Evolutionary conservation across 2,113 vertebrate species (phyloP).

Genomic region (Scomber scombrus): DNA sequence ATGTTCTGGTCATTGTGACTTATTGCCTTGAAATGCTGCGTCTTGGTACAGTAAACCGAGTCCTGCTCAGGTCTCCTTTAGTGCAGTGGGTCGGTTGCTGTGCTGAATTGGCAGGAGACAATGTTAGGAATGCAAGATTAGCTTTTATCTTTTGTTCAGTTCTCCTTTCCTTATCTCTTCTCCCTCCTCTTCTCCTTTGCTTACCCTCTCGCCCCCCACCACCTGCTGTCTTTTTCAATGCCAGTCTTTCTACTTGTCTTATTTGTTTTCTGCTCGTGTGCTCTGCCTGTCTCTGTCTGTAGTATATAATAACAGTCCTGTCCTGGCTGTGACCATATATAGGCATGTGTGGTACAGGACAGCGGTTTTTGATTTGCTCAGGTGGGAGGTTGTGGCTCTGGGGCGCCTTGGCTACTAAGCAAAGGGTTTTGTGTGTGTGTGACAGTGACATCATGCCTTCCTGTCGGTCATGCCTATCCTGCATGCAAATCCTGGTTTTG

Average conservation of each 20-base stretch:
- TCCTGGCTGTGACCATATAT: conserved; percentile 77
- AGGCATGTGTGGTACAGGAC: conserved; percentile 64
- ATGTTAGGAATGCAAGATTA: conserved; percentile 79
- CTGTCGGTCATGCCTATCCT: conserved; percentile 35
- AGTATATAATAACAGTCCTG: conserved; percentile 52
- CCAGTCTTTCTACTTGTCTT: conserved; percentile 10
- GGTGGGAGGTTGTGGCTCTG: conserved; percentile 67
- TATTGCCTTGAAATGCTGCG: conserved; percentile 15
- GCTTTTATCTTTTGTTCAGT: conserved; percentile 71
- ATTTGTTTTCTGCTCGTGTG: conserved; percentile 43
- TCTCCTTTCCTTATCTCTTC: conserved; percentile 45
- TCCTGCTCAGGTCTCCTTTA: conserved; percentile 21
- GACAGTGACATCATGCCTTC: conserved; percentile 61
- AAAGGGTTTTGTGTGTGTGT: conserved; percentile 31
- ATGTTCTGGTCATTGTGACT: conserved; percentile 12
- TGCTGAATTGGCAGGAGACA: conserved; percentile 65
- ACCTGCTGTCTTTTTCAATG: neutral
- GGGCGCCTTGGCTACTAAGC: conserved; percentile 12
- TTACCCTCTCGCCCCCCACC: conserved; percentile 18
- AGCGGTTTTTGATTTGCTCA: conserved; percentile 61
- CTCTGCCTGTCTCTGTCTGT: conserved; percentile 30
- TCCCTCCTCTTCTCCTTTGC: neutral
- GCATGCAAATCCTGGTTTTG: conserved; percentile 59
- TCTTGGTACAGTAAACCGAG: conserved; percentile 5
- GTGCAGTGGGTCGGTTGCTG: conserved; percentile 56